Evolutionary conservation across 2,797 vertebrate species (phyloP), one percentile per base, ranked within the genome.

Genomic region (Rhinoraja longicauda): DNA sequence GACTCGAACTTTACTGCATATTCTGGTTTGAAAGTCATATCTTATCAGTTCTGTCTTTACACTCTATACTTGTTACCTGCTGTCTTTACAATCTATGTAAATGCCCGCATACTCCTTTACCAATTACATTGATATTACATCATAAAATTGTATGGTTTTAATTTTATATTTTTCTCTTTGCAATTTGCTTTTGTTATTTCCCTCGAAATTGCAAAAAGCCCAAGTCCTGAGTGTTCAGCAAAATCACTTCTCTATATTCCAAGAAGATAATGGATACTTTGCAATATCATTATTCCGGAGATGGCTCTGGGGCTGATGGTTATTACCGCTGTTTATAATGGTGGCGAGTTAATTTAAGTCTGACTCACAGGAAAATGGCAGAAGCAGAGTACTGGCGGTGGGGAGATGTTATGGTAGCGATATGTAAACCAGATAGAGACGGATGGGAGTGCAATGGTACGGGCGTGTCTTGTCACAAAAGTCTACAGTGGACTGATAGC

Each of bases 391-490:
- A 8, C 21, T 67, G 59, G 59, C 59, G 67, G 36, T 7, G n/a
- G 62, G 88, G 62, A 67, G 67, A 67, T 36, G 84, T 67, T 88
- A 67, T 64, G 84, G 84, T 88, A 32, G 64, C 59, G 21, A 67
- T 67, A 36, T 67, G n/a, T 67, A 88, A 88, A 88, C 84, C 84
- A 88, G 84, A 88, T 67, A 67, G n/a, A 88, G 84, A 88, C 21
- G 36, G 32, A 88, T 67, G 84, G 36, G 62, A 36, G n/a, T n/a
- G 88, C n/a, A 67, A 32, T 36, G 84, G 59, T 7, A 36, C 17
- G 64, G 3, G 21, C 13, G 3, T 64, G 32, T n/a, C 67, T n/a
- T 64, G 84, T 24, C 84, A 67, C 62, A 67, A 21, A 88, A 88
- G 17, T 67, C 84, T 36, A 67, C 21, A 13, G 2, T 36, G 62